Evolutionary conservation across 2,888 invertebrate species (phyloP).

Genomic region (Perizoma flavofasciatum): DNA sequence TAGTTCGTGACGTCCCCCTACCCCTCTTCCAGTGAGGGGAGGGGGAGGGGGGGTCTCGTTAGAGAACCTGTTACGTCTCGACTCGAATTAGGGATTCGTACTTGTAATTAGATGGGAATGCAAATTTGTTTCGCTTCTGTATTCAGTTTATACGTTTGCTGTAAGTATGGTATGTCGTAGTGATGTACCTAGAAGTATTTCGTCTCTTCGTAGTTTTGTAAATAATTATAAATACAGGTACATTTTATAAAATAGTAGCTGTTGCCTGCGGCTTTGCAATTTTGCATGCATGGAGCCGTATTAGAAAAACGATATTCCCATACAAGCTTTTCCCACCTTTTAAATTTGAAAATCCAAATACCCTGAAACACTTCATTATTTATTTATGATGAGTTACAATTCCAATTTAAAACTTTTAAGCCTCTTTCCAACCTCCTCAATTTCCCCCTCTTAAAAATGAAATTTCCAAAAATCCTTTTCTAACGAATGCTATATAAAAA

Average conservation of each 20-base stretch:
- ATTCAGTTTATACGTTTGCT: neutral
- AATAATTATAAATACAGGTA: neutral
- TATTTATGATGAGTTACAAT: no score
- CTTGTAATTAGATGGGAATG: constrained; percentile 45
- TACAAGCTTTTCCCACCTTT: no score
- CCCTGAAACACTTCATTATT: no score
- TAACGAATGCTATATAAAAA: no score
- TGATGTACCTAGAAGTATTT: neutral
- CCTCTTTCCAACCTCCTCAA: no score
- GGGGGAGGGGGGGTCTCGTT: constrained; percentile 27
- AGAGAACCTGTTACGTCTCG: constrained; percentile 45
- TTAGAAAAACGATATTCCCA: no score
- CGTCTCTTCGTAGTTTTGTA: neutral
- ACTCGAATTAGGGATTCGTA: constrained; percentile 36
- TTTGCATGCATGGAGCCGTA: no score
- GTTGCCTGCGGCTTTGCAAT: no score
- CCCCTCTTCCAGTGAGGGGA: constrained; percentile 5
- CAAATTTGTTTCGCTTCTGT: constrained; percentile 39
- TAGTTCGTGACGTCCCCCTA: constrained; percentile 48
- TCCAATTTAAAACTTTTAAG: no score
- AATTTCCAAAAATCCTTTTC: no score
- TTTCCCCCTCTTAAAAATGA: no score
- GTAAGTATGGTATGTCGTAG: neutral
- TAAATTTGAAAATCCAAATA: no score
- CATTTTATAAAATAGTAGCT: neutral